A percentile compares a stretch with the other conserved stretches of the same genome.
Conservation (phyloP, 2,888 invertebrate species). For the Ctenicera cuprea region DNA sequence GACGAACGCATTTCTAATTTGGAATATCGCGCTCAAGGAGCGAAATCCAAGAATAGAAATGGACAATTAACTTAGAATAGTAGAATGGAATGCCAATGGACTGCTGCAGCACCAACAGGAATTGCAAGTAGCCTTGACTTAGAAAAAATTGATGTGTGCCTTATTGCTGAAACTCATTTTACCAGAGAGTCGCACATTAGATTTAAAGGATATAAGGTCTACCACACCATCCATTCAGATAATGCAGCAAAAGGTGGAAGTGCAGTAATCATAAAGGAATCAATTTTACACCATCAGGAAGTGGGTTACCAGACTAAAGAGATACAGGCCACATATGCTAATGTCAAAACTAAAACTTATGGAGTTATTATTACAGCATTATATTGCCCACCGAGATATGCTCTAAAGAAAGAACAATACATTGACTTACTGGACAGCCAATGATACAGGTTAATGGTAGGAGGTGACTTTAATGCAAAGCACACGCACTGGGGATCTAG, state of each 20-base stretch:
- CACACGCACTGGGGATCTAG: conserved; percentile 32
- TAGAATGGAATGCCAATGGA: conserved; percentile 56
- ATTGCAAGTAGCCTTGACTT: conserved; percentile 49
- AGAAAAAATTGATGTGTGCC: conserved; percentile 55
- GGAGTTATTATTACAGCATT: conserved; percentile 42
- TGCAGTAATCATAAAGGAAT: conserved; percentile 53
- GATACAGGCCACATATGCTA: conserved; percentile 46
- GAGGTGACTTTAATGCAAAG: conserved; percentile 27
- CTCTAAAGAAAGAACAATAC: conserved; percentile 51
- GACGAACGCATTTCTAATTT: conserved; percentile 47
- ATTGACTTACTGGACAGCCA: conserved; percentile 35
- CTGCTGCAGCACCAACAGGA: conserved; percentile 54
- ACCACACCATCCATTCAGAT: conserved; percentile 53
- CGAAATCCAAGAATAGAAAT: conserved; percentile 50
- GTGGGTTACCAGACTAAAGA: conserved; percentile 42
- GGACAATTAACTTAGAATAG: conserved; percentile 46
- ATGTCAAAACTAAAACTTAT: conserved; percentile 34
- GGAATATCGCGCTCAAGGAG: conserved; percentile 51
- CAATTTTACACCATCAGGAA: conserved; percentile 46
- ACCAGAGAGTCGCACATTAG: conserved; percentile 53
- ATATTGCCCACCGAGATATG: conserved; percentile 47
- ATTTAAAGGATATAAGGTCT: conserved; percentile 53
- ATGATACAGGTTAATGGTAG: conserved; percentile 27
- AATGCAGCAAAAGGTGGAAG: conserved; percentile 55
- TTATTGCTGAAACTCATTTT: conserved; percentile 56